These are phyloP conservation scores for Bathynomus jamesi DNA, from an alignment of 1,140 invertebrate species.

Conservation along the genomic window DNA sequence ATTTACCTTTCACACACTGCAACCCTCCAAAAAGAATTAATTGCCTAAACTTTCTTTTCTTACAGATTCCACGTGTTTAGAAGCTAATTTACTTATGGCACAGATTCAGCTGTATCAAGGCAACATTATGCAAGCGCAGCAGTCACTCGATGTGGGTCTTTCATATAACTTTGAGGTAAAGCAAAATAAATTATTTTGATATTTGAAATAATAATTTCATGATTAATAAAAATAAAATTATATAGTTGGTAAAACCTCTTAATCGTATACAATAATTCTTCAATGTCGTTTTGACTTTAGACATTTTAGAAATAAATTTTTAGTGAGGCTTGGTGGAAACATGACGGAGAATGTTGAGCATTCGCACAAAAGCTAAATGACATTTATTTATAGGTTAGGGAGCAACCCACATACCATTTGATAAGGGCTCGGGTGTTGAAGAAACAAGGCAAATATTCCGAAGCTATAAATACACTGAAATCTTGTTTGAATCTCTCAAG, in stretches of 20 bases:
- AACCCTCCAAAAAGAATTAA: too few species aligned
- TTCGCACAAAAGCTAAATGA: too few species aligned
- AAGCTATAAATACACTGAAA: conserved; percentile 66
- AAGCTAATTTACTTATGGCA: conserved; percentile 78
- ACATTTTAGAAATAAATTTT: too few species aligned
- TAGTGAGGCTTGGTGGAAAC: too few species aligned
- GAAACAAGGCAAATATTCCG: conserved; percentile 60
- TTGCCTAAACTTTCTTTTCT: too few species aligned
- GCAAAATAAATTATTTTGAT: background rate
- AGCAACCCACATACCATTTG: conserved; percentile 83
- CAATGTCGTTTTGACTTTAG: too few species aligned
- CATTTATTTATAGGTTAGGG: conserved; percentile 53
- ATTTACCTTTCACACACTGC: too few species aligned
- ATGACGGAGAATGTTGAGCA: too few species aligned
- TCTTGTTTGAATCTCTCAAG: conserved; percentile 55
- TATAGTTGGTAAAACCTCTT: conserved; percentile 5
- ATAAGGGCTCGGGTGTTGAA: conserved; percentile 74
- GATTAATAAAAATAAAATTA: background rate
- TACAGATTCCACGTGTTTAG: conserved; percentile 67
- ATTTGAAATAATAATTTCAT: background rate
- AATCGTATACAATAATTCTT: too few species aligned
- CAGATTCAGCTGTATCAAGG: conserved; percentile 67
- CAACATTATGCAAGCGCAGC: conserved; percentile 66
- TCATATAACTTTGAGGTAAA: conserved; percentile 79
- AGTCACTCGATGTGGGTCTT: conserved; percentile 71